Evolutionary conservation across 2,797 vertebrate species (phyloP).

Genomic region (Gobio occitaniae): DNA sequence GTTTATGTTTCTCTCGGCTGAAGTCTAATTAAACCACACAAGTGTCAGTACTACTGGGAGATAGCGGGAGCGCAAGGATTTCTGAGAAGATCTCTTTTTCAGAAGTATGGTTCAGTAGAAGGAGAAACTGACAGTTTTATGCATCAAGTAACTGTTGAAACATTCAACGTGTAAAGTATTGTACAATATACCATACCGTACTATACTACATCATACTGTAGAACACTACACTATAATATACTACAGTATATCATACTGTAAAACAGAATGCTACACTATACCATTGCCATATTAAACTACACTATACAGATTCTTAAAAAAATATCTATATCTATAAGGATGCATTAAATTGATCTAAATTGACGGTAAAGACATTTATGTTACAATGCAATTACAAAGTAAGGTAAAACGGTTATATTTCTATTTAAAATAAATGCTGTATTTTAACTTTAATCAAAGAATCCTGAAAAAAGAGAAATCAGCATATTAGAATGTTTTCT

Average conservation of each 20-base stretch:
- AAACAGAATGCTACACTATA: not conserved
- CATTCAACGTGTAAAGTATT: not conserved
- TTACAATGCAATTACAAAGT: too few relatives aligned
- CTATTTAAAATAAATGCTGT: too few relatives aligned
- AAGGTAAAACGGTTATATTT: too few relatives aligned
- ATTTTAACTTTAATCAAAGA: too few relatives aligned
- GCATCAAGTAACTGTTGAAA: not conserved
- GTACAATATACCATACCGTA: not conserved
- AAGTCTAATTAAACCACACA: slow-evolving; percentile 24
- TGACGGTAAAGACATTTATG: too few relatives aligned
- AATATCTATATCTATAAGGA: too few relatives aligned
- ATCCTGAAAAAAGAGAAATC: too few relatives aligned
- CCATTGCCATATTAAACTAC: not conserved
- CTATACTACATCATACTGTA: not conserved
- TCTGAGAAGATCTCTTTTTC: not conserved
- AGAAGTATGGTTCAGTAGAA: slow-evolving; percentile 5
- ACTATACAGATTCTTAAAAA: too few relatives aligned
- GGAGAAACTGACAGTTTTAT: slow-evolving; percentile 10
- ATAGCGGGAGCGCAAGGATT: not conserved
- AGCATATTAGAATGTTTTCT: too few relatives aligned
- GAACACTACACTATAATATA: too few relatives aligned
- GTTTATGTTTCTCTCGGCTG: slow-evolving; percentile 9
- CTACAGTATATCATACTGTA: too few relatives aligned
- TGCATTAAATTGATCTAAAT: too few relatives aligned
- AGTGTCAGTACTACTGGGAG: slow-evolving; percentile 9